These are phyloP conservation scores for Frieseomelitta varia DNA, from an alignment of 1,140 invertebrate species.

Conservation along the genomic window DNA sequence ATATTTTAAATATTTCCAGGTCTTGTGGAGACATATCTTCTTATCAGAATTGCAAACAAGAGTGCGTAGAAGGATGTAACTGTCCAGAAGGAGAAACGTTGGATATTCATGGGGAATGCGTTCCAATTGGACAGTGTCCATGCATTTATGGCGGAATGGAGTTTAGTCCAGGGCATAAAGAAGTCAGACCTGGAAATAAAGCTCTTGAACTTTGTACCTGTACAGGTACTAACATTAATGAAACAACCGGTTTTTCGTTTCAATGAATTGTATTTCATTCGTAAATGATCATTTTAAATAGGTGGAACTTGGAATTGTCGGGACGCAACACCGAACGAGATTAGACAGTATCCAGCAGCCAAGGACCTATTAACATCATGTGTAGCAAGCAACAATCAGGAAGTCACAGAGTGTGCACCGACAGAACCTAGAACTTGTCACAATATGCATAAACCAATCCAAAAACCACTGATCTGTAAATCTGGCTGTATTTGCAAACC, in stretches of 20 bases:
- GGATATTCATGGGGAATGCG: conserved; percentile 87
- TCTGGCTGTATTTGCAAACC: conserved; percentile 90
- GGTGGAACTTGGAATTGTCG: conserved; percentile 87
- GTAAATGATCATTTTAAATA: conserved; percentile 17
- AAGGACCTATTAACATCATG: conserved; percentile 85
- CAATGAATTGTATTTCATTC: neutral
- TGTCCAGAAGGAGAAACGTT: conserved; percentile 90
- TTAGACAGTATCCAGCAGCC: conserved; percentile 84
- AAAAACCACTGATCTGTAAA: conserved; percentile 84
- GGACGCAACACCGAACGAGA: conserved; percentile 85
- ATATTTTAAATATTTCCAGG: conserved; percentile 36
- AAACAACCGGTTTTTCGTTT: neutral
- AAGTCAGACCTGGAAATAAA: conserved; percentile 86
- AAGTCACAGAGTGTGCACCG: conserved; percentile 90
- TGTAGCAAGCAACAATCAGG: conserved; percentile 84
- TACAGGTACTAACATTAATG: conserved; percentile 76
- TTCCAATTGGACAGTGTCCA: conserved; percentile 89
- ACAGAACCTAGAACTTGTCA: conserved; percentile 89
- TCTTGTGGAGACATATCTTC: conserved; percentile 72
- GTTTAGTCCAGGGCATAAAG: conserved; percentile 89
- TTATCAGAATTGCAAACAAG: conserved; percentile 81
- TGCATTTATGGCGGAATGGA: conserved; percentile 88
- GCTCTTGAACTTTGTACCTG: conserved; percentile 89
- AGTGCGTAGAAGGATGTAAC: conserved; percentile 94
- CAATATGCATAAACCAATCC: conserved; percentile 87